phyloP scores from a whole-genome alignment of 1,140 invertebrate species.

The Drosophila seguyi region DNA sequence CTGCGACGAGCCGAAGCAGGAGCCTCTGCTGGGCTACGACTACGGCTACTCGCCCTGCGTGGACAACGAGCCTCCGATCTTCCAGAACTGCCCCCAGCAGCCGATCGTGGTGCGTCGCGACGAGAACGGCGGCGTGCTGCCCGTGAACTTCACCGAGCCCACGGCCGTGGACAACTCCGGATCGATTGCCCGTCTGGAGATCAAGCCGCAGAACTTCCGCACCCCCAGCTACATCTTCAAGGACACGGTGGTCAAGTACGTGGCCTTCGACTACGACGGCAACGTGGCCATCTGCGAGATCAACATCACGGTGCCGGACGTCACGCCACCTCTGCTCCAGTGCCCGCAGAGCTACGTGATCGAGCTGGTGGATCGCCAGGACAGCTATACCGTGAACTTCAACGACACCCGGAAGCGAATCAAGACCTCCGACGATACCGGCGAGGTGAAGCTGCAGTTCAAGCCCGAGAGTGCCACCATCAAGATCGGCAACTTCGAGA shows the following conservation, averaged over 20 bases:
- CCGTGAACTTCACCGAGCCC: conserved; percentile 97
- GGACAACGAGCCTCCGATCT: conserved; percentile 97
- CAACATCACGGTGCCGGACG: conserved; percentile 97
- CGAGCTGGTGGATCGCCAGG: conserved; percentile 95
- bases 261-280: conserved; percentile 98
- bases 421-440: conserved; percentile 95
- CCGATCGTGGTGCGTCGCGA: conserved; percentile 96
- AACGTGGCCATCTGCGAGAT: conserved; percentile 99
- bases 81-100: conserved; percentile 97
- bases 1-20: conserved; percentile 92
- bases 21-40: conserved; percentile 95
- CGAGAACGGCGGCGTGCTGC: conserved; percentile 92
- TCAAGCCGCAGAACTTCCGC: conserved; percentile 95
- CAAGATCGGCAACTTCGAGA: conserved; percentile 95
- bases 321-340: conserved; percentile 96
- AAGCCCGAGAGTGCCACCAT: conserved; percentile 94
- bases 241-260: conserved; percentile 96
- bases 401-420: conserved; percentile 95
- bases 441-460: conserved; percentile 93
- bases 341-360: conserved; percentile 98
- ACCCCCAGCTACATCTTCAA: conserved; percentile 95
- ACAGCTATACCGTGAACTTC: conserved; percentile 96
- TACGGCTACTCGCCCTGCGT: conserved; percentile 97
- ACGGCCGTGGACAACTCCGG: conserved; percentile 97
- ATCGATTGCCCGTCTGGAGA: conserved; percentile 95